Base-by-base conservation (phyloP, 1,140 invertebrate species). In the Metopolophium dirhodum region DNA sequence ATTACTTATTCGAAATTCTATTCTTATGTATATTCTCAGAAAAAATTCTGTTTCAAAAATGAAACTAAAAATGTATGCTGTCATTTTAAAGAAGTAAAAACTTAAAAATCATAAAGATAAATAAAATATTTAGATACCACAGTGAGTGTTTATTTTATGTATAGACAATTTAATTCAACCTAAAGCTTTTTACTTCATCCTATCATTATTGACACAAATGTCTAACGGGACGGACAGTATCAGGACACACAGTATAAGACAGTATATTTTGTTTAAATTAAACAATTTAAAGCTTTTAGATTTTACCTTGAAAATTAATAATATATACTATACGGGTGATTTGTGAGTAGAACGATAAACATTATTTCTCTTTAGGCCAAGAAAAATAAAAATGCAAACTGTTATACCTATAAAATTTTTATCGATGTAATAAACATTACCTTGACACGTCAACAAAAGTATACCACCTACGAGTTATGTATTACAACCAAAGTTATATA, bases 241-340 rank as follows among this genome's bases (percentile, higher is more conserved):
- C 61, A 77, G 22, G 14, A 35, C n/a, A n/a, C 30, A n/a, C 14
- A n/a, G 4, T 77, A 77, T 83, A 23, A 22, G 49, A 51, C 49
- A 51, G 51, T 54, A 54, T 83, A 41, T 41, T 41, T 22, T 82
- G 4, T 47, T 86, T 86, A 7, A 47, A 86, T n/a, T 86, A 47
- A 86, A 49, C 9, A 86, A 18, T 47, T 86, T 47, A 86, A 86
- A 47, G 22, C 26, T 86, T 47, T n/a, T n/a, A 47, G 2, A 14
- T 45, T 86, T 86, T 41, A 41, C 85, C 14, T 86, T 86, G 85
- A 86, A 47, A 14, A 86, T 86, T n/a, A 41, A 83, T 41, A 83
- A 83, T 41, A 41, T 41, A 41, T 41, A 41, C 18, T 35, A n/a
- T n/a, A 83, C 22, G 37, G 20, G 35, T 41, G 22, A 41, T 83